phyloP scores from a whole-genome alignment of 2,797 vertebrate species.

The Mareca strepera region DNA sequence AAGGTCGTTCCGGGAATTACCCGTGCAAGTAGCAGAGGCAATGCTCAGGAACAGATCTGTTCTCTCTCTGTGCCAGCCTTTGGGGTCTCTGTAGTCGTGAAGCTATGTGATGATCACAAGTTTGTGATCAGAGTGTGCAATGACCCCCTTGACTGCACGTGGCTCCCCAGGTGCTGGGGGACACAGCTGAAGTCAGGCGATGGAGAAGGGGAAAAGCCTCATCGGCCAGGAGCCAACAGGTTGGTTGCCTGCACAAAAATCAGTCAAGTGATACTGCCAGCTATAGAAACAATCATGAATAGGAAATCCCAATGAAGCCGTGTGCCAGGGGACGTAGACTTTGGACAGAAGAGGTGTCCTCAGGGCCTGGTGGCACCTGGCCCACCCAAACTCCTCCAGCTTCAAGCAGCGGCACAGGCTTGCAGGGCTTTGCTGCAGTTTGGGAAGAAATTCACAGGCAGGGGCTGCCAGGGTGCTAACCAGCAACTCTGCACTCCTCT shows the following conservation, averaged over 20 bases:
- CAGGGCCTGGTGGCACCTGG: accelerated
- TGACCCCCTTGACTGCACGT: neutral
- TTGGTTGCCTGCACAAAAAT: too few relatives aligned
- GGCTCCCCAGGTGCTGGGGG: accelerated
- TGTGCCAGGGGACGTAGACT: accelerated
- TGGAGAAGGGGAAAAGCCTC: neutral
- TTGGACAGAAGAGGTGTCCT: neutral
- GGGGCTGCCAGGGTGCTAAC: neutral
- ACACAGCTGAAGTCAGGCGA: neutral
- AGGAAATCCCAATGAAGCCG: neutral
- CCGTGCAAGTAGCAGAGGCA: neutral
- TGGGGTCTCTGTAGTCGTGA: accelerated
- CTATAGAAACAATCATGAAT: neutral
- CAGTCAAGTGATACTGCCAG: neutral
- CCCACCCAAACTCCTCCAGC: neutral
- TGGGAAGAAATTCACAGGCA: neutral
- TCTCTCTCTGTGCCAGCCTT: neutral
- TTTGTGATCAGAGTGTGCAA: neutral
- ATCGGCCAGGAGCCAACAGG: neutral
- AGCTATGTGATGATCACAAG: neutral
- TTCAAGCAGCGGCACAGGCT: accelerated
- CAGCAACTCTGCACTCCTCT: neutral
- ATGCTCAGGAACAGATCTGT: neutral
- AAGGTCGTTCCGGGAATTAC: neutral
- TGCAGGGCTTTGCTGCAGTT: accelerated